phyloP scores from a whole-genome alignment of 2,888 invertebrate species.

The Pediacus dermestoides region DNA sequence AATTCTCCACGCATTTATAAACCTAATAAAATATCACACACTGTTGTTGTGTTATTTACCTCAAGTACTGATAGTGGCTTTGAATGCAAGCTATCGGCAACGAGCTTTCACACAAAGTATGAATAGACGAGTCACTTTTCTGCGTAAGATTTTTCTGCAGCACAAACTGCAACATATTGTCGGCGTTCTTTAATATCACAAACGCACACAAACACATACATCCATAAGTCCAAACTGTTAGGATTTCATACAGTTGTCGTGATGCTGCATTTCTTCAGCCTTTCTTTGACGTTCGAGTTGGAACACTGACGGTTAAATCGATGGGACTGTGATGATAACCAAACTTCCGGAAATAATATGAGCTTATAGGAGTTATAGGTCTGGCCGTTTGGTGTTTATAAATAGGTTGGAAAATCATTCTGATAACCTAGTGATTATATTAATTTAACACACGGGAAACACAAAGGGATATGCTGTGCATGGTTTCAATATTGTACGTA shows the following conservation, averaged over 20 bases:
- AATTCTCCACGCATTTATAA: too few species aligned
- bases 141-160: conserved; percentile 30
- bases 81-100: conserved; percentile 32
- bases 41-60: conserved; percentile 5
- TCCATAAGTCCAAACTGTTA: too few species aligned
- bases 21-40: too few species aligned
- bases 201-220: too few species aligned
- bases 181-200: too few species aligned
- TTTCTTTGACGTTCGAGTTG: conserved; percentile 12
- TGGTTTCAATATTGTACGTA: too few species aligned
- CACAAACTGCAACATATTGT: conserved; percentile 35
- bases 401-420: conserved; percentile 21
- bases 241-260: too few species aligned
- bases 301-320: conserved; percentile 12
- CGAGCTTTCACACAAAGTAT: conserved; percentile 20
- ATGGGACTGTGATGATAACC: conserved; percentile 13
- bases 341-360: conserved; percentile 21
- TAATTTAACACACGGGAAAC: too few species aligned
- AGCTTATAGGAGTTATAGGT: conserved; percentile 15
- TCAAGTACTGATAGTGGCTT: conserved; percentile 18
- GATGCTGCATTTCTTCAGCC: too few species aligned
- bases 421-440: too few species aligned
- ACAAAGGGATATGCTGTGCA: too few species aligned
- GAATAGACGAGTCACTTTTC: conserved; percentile 23
- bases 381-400: conserved; percentile 20